Evolutionary conservation across 2,888 invertebrate genomes (phyloP), one percentile per base, ranked within the genome.

Genomic region (Andrena marginata): DNA sequence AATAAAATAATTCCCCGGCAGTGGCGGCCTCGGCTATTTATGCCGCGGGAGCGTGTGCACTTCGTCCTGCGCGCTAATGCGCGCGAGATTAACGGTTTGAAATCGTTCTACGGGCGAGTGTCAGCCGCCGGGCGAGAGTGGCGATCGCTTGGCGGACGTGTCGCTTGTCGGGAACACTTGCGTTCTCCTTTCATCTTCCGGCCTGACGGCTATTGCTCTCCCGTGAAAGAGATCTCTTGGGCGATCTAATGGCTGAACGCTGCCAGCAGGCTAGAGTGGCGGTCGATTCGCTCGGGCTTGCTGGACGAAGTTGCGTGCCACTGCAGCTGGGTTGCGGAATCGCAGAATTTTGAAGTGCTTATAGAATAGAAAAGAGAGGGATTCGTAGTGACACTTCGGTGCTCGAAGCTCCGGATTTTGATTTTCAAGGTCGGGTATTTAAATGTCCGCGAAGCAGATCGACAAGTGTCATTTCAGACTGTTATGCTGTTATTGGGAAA

Each of bases 111-210:
- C 31, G 33, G 51, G 59, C 68, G 56, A 63, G 56, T 54, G 77
- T 77, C 82, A 51, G n/a, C 62, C n/a, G 13, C 16, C 23, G 10
- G 33, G 31, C 23, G 78, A 73, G 51, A 68, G 59, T n/a, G 68
- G 56, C 74, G 75, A 73, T 67, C 51, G 48, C 54, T 48, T 13
- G 48, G 49, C 16, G 49, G 33, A 70, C 73, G 77, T 77, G 78
- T 84, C 59, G 80, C 76, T 73, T 80, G 84, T 80, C 76, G 48
- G 16, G 31, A 77, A 83, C 84, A 80, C 76, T 70, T 77, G 80
- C 51, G 80, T 56, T 23, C 26, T 35, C 62, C 63, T 77, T 84
- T 84, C 73, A 74, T 75, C 84, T 56, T 70, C 62, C 23, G 60
- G 31, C 6, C 54, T 42, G 42, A 23, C 20, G 33, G 35, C 23